These are phyloP conservation scores for Heliconius eleuchia DNA, from an alignment of 1,140 invertebrate species.

Conservation along the genomic window DNA sequence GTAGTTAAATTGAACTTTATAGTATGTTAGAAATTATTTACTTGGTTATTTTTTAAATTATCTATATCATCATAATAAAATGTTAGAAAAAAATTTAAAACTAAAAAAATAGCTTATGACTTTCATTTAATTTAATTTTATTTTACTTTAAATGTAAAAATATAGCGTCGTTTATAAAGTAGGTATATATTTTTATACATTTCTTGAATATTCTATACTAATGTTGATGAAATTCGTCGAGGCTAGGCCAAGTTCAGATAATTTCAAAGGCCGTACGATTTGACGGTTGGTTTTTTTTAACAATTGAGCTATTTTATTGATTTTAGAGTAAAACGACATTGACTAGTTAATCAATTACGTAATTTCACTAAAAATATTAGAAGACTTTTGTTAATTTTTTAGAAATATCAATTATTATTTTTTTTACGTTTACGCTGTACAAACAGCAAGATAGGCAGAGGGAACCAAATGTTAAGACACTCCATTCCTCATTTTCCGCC, in stretches of 20 bases:
- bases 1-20: too few relatives aligned
- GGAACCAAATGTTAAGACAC: not conserved
- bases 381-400: too few relatives aligned
- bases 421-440: not conserved
- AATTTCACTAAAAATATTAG: not conserved
- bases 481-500: not conserved
- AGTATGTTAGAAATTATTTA: too few relatives aligned
- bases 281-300: constrained; percentile 44
- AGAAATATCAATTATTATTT: not conserved
- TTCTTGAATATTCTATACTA: constrained; percentile 6
- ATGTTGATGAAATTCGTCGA: constrained; percentile 33
- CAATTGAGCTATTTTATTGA: constrained; percentile 11
- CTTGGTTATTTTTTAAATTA: too few relatives aligned
- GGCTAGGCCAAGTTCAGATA: constrained; percentile 54
- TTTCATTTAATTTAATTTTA: too few relatives aligned
- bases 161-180: too few relatives aligned
- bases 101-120: too few relatives aligned
- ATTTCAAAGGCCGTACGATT: constrained; percentile 48
- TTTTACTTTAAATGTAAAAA: too few relatives aligned
- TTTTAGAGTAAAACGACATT: constrained; percentile 42
- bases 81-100: too few relatives aligned
- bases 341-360: constrained; percentile 19
- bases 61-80: too few relatives aligned
- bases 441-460: not conserved
- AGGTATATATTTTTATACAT: not conserved